Conservation (phyloP, 2,113 vertebrate genomes). For the Trachemys scripta region DNA sequence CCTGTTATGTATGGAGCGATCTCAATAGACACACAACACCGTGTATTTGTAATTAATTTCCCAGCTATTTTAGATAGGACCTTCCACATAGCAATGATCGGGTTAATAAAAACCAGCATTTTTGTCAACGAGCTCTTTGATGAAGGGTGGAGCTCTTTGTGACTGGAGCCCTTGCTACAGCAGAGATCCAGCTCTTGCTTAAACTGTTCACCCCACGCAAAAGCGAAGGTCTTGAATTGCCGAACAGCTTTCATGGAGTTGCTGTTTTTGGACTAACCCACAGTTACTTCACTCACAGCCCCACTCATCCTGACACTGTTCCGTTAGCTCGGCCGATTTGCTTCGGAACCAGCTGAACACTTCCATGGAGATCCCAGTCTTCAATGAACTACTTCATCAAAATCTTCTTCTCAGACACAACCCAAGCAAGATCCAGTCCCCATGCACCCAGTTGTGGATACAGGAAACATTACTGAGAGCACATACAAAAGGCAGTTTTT, state of each 20-base stretch:
- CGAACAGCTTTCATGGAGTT: not conserved
- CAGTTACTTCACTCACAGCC: not conserved
- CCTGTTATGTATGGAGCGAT: no score
- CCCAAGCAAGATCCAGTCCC: not conserved
- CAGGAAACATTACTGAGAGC: not conserved
- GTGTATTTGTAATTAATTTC: no score
- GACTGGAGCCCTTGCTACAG: not conserved
- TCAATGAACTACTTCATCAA: not conserved
- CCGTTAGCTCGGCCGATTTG: not conserved
- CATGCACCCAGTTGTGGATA: not conserved
- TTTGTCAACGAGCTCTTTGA: not conserved
- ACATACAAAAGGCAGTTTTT: not conserved
- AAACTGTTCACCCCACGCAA: not conserved
- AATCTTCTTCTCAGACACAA: not conserved
- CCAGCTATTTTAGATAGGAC: not conserved
- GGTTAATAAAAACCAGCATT: not conserved
- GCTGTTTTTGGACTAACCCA: not conserved
- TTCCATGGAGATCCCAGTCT: not conserved
- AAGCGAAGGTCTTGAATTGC: not conserved
- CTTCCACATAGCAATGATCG: not conserved
- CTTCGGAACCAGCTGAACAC: accelerated
- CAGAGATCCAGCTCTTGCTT: not conserved
- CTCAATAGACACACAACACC: no score
- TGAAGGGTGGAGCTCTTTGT: not conserved
- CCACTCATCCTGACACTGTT: not conserved